Percentiles rank a stretch among this genome's conserved stretches.
Evolutionary conservation across 2,113 vertebrate genomes (phyloP).

Genomic region (Mesembrinibis cayennensis): DNA sequence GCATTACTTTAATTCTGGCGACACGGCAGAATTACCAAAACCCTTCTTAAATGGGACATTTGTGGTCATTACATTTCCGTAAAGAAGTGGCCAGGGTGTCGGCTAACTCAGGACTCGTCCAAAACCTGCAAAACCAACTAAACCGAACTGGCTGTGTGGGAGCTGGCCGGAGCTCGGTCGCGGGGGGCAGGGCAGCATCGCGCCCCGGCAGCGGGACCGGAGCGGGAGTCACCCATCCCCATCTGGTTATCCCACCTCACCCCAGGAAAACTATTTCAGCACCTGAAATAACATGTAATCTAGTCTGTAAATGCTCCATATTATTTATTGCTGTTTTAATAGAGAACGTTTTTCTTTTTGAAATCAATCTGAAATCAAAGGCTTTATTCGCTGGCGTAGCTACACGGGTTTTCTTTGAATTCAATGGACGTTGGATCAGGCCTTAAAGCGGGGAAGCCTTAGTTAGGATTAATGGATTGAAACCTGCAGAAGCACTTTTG

Average conservation of each 20-base stretch:
- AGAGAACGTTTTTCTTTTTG: background rate
- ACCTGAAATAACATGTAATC: background rate
- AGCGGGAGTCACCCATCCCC: background rate
- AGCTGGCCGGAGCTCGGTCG: background rate
- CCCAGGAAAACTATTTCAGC: background rate
- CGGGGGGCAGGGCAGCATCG: background rate
- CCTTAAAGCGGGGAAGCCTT: background rate
- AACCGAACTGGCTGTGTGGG: background rate
- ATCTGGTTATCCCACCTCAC: background rate
- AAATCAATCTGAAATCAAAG: background rate
- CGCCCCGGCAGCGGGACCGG: background rate
- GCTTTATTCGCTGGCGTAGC: background rate
- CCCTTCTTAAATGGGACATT: background rate
- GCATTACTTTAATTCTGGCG: background rate
- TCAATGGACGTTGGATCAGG: background rate
- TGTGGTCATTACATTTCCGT: background rate
- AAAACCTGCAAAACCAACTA: background rate
- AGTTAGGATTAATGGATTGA: background rate
- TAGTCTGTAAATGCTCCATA: background rate
- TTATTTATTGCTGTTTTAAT: background rate
- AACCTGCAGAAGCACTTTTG: background rate
- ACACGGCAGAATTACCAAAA: background rate
- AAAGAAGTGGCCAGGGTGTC: background rate
- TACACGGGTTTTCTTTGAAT: background rate
- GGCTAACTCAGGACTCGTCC: background rate